phyloP scores from a whole-genome alignment of 2,113 vertebrate species.

The Melanerpes aurifrons region DNA sequence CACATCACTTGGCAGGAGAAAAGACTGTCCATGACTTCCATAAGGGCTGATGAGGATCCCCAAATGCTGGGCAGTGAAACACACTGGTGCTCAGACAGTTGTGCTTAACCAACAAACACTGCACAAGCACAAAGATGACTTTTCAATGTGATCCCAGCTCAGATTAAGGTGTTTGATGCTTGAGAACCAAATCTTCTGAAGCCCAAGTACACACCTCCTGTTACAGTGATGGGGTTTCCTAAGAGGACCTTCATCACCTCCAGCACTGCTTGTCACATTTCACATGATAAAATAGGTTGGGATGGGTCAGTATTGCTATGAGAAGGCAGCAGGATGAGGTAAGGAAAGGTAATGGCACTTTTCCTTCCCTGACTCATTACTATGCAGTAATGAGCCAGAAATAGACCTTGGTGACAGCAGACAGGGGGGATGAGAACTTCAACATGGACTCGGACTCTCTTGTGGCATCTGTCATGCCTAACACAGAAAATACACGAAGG shows the following conservation, averaged over 20 bases:
- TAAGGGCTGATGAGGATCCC: neutral
- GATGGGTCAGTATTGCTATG: conserved; percentile 47
- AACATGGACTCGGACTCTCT: neutral
- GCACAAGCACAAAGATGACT: rapidly evolving
- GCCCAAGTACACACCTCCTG: neutral
- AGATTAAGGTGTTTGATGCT: neutral
- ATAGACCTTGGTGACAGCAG: conserved; percentile 53
- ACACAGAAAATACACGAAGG: neutral
- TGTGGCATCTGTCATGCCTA: neutral
- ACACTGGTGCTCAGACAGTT: rapidly evolving
- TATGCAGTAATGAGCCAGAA: conserved; percentile 50
- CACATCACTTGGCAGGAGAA: neutral
- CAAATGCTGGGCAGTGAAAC: rapidly evolving
- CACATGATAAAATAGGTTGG: conserved; percentile 31
- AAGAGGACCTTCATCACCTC: conserved; percentile 36
- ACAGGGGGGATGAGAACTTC: neutral
- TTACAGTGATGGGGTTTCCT: neutral
- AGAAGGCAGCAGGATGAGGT: conserved; percentile 46
- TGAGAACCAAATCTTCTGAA: neutral
- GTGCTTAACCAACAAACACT: neutral
- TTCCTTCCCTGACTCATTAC: conserved; percentile 64
- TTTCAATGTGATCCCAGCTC: neutral
- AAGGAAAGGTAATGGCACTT: conserved; percentile 58
- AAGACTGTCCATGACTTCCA: neutral
- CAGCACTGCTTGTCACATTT: neutral